Evolutionary conservation across 2,888 invertebrate species (phyloP).

Genomic region (Camptogramma bilineatum): DNA sequence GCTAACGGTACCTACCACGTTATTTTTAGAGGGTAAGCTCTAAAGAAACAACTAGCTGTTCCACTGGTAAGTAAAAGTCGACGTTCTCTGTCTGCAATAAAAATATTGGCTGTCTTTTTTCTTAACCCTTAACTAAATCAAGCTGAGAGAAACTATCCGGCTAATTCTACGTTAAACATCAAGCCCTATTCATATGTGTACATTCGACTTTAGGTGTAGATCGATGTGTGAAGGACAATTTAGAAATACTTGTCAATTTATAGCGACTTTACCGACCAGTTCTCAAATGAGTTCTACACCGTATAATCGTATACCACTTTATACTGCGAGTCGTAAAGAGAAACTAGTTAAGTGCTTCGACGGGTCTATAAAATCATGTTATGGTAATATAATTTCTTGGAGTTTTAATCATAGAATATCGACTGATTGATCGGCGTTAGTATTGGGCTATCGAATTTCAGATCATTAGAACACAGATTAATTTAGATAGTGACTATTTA

Average conservation of each 20-base stretch:
- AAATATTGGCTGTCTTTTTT: too few relatives aligned
- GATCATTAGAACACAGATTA: constrained; percentile 18
- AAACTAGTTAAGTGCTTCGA: constrained; percentile 35
- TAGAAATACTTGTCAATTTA: constrained; percentile 58
- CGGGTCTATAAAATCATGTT: constrained; percentile 36
- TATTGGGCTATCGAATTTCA: constrained; percentile 34
- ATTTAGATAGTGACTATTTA: constrained; percentile 14
- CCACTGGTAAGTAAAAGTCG: too few relatives aligned
- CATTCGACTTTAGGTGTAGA: constrained; percentile 46
- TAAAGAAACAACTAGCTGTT: too few relatives aligned
- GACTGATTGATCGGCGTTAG: constrained; percentile 21
- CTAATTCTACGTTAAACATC: background rate
- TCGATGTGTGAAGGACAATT: constrained; percentile 56
- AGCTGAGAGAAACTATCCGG: background rate
- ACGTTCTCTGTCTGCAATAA: too few relatives aligned
- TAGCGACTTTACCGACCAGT: constrained; percentile 47
- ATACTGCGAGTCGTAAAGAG: constrained; percentile 33
- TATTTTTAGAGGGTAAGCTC: too few relatives aligned
- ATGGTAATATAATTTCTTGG: constrained; percentile 35
- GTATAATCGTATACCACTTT: constrained; percentile 29
- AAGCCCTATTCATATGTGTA: constrained; percentile 36
- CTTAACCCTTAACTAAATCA: background rate
- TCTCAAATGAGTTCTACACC: constrained; percentile 38
- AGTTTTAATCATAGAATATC: constrained; percentile 23
- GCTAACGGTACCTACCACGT: too few relatives aligned